phyloP scores from a whole-genome alignment of 2,113 vertebrate species.

The Pyrgilauda ruficollis region DNA sequence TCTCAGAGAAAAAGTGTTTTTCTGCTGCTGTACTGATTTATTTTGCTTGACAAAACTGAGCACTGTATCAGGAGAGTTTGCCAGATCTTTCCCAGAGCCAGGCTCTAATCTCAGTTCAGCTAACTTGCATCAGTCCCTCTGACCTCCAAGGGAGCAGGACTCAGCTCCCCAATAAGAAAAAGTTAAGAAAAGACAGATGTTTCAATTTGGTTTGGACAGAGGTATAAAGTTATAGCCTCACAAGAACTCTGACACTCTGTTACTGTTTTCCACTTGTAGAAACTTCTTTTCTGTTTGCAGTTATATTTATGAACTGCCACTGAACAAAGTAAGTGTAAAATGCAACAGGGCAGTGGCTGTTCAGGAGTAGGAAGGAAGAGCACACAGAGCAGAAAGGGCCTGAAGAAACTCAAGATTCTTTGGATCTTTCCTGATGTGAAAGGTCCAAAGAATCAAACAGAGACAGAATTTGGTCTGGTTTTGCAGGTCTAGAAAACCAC shows the following conservation, averaged over 20 bases:
- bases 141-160: neutral
- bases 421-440: neutral
- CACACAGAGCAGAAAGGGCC: neutral
- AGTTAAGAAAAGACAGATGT: neutral
- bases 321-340: neutral
- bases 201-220: neutral
- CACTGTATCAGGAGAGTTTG: neutral
- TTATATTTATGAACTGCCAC: neutral
- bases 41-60: neutral
- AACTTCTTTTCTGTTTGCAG: neutral
- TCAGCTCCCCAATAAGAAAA: neutral
- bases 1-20: neutral
- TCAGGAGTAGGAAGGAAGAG: neutral
- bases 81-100: neutral
- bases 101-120: neutral
- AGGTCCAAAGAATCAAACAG: neutral
- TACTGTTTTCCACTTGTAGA: neutral
- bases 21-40: neutral
- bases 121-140: neutral
- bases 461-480: neutral
- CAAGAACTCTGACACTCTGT: neutral
- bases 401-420: neutral
- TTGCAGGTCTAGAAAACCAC: neutral
- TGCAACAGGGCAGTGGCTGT: neutral
- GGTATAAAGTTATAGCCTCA: neutral